Conservation (phyloP, 2,113 vertebrate species). For the Diadophis punctatus region DNA sequence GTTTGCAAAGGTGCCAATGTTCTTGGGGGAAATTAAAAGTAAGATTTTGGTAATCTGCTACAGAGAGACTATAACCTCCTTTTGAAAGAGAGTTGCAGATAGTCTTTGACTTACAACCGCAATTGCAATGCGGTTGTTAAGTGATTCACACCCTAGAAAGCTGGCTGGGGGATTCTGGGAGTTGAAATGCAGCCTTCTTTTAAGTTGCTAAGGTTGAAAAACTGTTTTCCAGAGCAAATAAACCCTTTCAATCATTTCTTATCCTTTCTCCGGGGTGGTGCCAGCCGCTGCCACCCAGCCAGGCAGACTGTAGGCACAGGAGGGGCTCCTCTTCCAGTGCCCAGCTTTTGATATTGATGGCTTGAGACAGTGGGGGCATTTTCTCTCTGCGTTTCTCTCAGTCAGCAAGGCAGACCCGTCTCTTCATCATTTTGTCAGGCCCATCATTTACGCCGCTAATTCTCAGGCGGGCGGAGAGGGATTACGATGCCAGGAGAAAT, state of each 20-base stretch:
- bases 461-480: background rate
- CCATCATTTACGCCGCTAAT: background rate
- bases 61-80: background rate
- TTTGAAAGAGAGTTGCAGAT: too few relatives aligned
- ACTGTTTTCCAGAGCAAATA: too few relatives aligned
- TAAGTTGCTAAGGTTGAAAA: too few relatives aligned
- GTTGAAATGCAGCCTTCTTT: too few relatives aligned
- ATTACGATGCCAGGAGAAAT: background rate
- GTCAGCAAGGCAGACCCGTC: conserved; percentile 4
- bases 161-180: too few relatives aligned
- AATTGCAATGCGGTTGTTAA: too few relatives aligned
- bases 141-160: too few relatives aligned
- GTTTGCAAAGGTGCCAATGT: background rate
- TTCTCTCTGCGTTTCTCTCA: conserved; percentile 60
- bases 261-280: background rate
- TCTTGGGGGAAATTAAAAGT: background rate
- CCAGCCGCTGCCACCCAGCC: background rate
- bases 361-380: background rate
- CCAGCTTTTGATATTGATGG: background rate
- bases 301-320: background rate
- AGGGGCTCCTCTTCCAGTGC: background rate
- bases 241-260: background rate
- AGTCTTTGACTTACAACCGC: too few relatives aligned
- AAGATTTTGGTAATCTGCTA: background rate
- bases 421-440: conserved; percentile 16